phyloP scores from a whole-genome alignment of 1,140 invertebrate genomes.

The Drosophila insularis region DNA sequence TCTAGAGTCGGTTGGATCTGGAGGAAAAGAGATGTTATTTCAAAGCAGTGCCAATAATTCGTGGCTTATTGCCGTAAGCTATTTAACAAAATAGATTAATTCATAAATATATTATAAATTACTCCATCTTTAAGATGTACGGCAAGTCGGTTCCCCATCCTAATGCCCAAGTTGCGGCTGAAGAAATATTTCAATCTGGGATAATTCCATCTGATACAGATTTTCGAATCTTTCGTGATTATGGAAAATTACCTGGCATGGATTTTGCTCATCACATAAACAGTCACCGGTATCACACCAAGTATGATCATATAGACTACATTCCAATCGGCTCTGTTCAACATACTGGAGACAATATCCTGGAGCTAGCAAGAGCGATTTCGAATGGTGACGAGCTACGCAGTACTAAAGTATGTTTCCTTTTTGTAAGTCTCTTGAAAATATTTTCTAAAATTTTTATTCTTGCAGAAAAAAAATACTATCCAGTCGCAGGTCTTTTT shows the following conservation, averaged over 20 bases:
- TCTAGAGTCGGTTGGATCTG: background rate
- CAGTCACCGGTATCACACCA: background rate
- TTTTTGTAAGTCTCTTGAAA: background rate
- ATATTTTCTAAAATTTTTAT: background rate
- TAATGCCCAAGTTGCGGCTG: background rate
- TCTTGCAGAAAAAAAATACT: background rate
- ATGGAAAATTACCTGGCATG: background rate
- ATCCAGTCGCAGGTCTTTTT: background rate
- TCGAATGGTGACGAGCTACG: background rate
- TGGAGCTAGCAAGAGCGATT: background rate
- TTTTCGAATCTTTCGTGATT: slow-evolving; percentile 1
- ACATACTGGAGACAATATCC: background rate
- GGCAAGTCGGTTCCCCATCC: background rate
- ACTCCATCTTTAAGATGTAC: background rate
- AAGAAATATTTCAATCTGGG: slow-evolving; percentile 1
- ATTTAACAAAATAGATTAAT: background rate
- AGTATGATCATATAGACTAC: slow-evolving; percentile 2
- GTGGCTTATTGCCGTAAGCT: background rate
- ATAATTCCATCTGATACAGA: background rate
- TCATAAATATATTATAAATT: background rate
- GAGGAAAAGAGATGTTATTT: background rate
- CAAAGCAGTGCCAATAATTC: background rate
- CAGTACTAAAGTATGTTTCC: background rate
- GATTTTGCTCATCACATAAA: slow-evolving; percentile 1
- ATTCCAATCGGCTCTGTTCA: background rate